These are phyloP conservation scores for Acanthaster planci DNA, from an alignment of 35 echinoderm and acorn worm genomes.

Conservation along the genomic window DNA sequence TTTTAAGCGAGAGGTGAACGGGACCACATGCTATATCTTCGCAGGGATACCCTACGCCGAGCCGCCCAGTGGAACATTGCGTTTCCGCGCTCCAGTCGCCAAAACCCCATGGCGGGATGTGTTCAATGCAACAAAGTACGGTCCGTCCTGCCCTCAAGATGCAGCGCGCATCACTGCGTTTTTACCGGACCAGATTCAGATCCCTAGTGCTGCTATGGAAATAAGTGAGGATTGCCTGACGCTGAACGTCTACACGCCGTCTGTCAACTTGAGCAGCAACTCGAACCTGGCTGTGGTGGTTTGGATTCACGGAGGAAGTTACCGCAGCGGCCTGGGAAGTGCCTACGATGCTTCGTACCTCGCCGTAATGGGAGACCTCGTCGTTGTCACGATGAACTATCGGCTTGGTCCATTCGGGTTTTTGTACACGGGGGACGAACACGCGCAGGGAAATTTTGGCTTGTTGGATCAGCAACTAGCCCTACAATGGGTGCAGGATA, in stretches of 20 bases:
- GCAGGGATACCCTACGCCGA: conserved; percentile 25
- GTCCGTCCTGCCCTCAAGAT: neutral
- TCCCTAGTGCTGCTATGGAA: conserved; percentile 8
- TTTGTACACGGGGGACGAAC: conserved; percentile 39
- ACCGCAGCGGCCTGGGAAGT: neutral
- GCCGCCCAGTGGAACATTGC: conserved; percentile 23
- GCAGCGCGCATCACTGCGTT: neutral
- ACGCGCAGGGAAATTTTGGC: conserved; percentile 47
- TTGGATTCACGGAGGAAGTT: conserved; percentile 34
- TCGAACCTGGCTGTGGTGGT: conserved; percentile 36
- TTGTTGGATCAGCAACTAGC: conserved; percentile 55
- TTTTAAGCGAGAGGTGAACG: neutral
- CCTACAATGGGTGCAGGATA: conserved; percentile 48
- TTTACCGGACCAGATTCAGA: neutral
- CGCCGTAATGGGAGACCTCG: conserved; percentile 7
- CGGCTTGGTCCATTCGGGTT: conserved; percentile 51
- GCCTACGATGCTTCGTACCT: conserved; percentile 24
- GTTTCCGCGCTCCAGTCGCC: conserved; percentile 23
- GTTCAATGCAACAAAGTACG: neutral
- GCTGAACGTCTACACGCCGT: conserved; percentile 63
- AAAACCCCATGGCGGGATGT: neutral
- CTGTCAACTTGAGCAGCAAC: neutral
- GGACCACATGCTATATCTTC: neutral
- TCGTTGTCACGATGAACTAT: conserved; percentile 45
- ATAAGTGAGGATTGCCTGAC: conserved; percentile 60